A percentile compares a stretch with the other conserved stretches of the same genome.
phyloP scores from a whole-genome alignment of 2,113 vertebrate species.

The Balaeniceps rex region DNA sequence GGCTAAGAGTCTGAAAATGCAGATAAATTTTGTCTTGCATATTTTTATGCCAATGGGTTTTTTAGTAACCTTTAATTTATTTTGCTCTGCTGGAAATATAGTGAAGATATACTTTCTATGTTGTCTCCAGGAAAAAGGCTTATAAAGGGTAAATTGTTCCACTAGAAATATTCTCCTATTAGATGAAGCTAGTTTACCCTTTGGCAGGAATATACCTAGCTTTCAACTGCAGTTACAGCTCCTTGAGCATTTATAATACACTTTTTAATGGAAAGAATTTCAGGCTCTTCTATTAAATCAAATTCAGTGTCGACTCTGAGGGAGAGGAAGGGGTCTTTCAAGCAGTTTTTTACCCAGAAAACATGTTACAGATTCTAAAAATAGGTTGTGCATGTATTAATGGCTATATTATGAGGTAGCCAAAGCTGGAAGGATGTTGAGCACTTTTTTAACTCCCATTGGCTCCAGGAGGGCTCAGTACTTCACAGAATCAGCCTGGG shows the following conservation, averaged over 20 bases:
- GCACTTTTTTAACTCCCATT: neutral
- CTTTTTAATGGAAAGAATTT: constrained; percentile 62
- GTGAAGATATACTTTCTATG: neutral
- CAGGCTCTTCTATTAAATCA: constrained; percentile 54
- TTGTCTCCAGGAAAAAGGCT: neutral
- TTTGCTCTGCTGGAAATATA: neutral
- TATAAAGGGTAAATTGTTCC: constrained; percentile 25
- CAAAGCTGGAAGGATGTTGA: neutral
- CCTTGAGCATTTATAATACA: constrained; percentile 53
- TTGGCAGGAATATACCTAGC: constrained; percentile 25
- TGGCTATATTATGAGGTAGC: neutral
- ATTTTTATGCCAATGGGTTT: neutral
- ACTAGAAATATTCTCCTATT: neutral
- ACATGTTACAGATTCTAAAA: constrained; percentile 21
- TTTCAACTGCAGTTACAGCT: constrained; percentile 37
- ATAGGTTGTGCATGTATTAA: constrained; percentile 39
- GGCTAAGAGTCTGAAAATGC: neutral
- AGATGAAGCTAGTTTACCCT: constrained; percentile 11
- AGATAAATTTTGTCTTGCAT: neutral
- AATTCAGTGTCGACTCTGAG: neutral
- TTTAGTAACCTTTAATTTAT: neutral
- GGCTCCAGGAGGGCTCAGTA: neutral
- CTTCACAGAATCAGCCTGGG: constrained; percentile 13
- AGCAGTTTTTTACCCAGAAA: neutral
- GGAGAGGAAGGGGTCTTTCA: constrained; percentile 21